Evolutionary conservation across 2,888 invertebrate species (phyloP).

Genomic region (Aphodius sticticus): DNA sequence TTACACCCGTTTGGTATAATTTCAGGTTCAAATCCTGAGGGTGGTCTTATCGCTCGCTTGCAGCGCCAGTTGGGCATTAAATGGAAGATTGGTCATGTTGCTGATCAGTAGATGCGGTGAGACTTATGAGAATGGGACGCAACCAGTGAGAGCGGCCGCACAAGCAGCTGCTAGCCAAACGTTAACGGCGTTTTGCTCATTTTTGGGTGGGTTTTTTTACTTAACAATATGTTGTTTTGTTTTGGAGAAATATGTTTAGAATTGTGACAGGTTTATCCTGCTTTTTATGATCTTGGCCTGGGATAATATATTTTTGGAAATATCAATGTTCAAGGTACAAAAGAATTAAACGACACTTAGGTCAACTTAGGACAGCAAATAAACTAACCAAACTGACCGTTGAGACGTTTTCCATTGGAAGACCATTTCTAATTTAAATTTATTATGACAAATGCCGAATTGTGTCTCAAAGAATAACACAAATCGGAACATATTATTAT

Average conservation of each 20-base stretch:
- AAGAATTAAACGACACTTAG: not conserved
- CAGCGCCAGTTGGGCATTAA: slow-evolving; percentile 87
- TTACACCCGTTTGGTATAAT: slow-evolving; percentile 14
- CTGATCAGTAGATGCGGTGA: slow-evolving; percentile 86
- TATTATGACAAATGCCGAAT: not conserved
- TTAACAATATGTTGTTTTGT: too few species aligned
- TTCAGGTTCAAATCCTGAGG: slow-evolving; percentile 69
- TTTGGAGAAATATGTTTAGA: too few species aligned
- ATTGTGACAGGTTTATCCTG: too few species aligned
- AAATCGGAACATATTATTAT: too few species aligned
- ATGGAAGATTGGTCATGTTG: slow-evolving; percentile 87
- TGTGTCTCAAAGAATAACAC: not conserved
- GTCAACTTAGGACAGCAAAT: too few species aligned
- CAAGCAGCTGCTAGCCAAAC: slow-evolving; percentile 92
- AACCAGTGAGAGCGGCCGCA: slow-evolving; percentile 85
- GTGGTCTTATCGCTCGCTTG: slow-evolving; percentile 89
- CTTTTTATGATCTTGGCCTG: too few species aligned
- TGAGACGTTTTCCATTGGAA: too few species aligned
- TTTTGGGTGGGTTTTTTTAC: slow-evolving; percentile 67
- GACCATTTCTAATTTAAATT: not conserved
- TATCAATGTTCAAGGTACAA: not conserved
- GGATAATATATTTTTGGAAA: too few species aligned
- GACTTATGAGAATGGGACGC: slow-evolving; percentile 79
- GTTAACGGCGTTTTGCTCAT: slow-evolving; percentile 83
- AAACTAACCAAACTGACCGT: too few species aligned